Percentiles rank a stretch among this genome's conserved stretches.
These are phyloP conservation scores for Oscheius myriophilus DNA, from an alignment of 2,888 invertebrate genomes.

Conservation along the genomic window DNA sequence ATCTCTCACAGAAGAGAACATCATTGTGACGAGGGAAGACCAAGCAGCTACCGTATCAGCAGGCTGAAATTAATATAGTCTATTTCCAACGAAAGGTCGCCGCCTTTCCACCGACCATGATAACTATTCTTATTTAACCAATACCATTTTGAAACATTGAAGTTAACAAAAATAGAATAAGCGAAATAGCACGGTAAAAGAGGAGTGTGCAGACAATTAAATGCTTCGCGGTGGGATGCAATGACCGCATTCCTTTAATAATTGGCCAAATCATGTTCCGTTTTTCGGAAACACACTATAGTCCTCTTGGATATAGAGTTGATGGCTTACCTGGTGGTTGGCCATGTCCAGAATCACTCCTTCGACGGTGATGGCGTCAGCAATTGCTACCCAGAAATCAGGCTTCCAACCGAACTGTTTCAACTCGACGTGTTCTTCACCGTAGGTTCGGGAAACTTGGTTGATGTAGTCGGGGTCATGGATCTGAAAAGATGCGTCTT, in stretches of 20 bases:
- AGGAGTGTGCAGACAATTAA: too few relatives aligned
- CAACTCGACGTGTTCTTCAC: constrained; percentile 66
- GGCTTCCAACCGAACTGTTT: constrained; percentile 69
- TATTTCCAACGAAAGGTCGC: neutral
- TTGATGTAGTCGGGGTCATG: constrained; percentile 64
- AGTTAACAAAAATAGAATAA: too few relatives aligned
- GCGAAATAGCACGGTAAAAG: too few relatives aligned
- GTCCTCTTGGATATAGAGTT: neutral
- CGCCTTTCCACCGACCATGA: too few relatives aligned
- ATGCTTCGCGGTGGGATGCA: too few relatives aligned
- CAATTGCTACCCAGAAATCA: constrained; percentile 69
- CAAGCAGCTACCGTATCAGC: constrained; percentile 68
- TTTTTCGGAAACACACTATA: too few relatives aligned
- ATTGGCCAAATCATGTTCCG: too few relatives aligned
- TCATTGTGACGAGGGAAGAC: constrained; percentile 65
- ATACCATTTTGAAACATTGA: too few relatives aligned
- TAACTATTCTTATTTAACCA: neutral
- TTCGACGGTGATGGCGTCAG: constrained; percentile 69
- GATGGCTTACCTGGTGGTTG: constrained; percentile 56
- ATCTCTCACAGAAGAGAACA: constrained; percentile 67
- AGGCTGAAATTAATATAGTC: constrained; percentile 46
- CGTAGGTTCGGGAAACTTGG: constrained; percentile 57
- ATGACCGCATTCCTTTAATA: too few relatives aligned
- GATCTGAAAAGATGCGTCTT: constrained; percentile 48
- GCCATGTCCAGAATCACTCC: constrained; percentile 68